phyloP scores from a whole-genome alignment of 2,888 invertebrate genomes.

The Tiliacea citrago region DNA sequence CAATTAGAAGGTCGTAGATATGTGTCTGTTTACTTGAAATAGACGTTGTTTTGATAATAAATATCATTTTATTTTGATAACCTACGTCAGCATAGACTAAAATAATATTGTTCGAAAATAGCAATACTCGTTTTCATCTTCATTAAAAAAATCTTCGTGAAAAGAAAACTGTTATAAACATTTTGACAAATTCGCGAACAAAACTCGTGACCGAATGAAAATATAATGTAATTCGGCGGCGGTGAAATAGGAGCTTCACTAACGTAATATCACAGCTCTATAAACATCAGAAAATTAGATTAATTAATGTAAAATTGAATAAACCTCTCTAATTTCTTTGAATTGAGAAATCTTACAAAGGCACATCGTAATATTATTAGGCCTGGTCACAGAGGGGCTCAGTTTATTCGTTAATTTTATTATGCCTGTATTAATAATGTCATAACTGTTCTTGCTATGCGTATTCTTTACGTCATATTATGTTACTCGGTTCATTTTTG shows the following conservation, averaged over 20 bases:
- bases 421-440: slow-evolving; percentile 19
- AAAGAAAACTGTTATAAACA: background rate
- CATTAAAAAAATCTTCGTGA: background rate
- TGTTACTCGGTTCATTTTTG: background rate
- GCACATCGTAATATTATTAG: slow-evolving; percentile 51
- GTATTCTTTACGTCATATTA: background rate
- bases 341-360: slow-evolving; percentile 45
- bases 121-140: background rate
- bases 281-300: slow-evolving; percentile 39
- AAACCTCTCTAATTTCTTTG: slow-evolving; percentile 45
- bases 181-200: background rate
- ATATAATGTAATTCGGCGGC: slow-evolving; percentile 12
- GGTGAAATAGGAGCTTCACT: slow-evolving; percentile 1
- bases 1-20: slow-evolving; percentile 23
- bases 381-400: slow-evolving; percentile 23
- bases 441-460: slow-evolving; percentile 2
- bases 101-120: slow-evolving; percentile 10
- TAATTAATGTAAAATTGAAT: slow-evolving; percentile 51
- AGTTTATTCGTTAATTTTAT: slow-evolving; percentile 47
- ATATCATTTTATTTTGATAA: slow-evolving; percentile 25
- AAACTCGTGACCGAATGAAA: background rate
- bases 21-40: slow-evolving; percentile 1
- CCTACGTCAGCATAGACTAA: slow-evolving; percentile 5
- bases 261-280: slow-evolving; percentile 24
- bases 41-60: slow-evolving; percentile 18